Base-by-base conservation (phyloP, 2,888 invertebrate species). In the Sinotaia quadrata region DNA sequence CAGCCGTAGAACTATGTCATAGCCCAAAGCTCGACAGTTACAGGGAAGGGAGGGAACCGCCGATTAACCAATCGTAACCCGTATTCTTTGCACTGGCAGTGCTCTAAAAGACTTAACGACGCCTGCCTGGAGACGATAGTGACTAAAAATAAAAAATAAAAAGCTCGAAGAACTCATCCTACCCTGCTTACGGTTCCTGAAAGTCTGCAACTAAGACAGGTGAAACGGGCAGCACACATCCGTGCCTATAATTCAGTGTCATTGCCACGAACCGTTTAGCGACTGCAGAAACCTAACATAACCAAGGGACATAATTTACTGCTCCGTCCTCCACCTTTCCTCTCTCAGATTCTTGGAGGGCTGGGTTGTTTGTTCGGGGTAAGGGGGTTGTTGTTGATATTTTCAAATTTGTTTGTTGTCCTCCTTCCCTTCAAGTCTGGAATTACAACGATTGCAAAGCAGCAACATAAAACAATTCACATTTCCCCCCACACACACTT, bases 221-320 rank as follows among this genome's bases (percentile, higher is more conserved):
- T 63, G 62, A 63, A 63, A 52, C 62, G 62, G 37, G 62, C 24
- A 51, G 62, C 24, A 63, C 62, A 63, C 62, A 63, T 52, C 52
- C 62, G 62, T 52, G 62, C 62, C 62, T 63, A 63, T 63, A 63
- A 63, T 37, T 63, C 62, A 63, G 62, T 63, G 62, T 63, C 62
- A 63, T 52, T 52, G 49, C 62, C 52, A 36, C 24, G 41, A 47
- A 47, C 47, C 47, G n/a, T 47, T 47, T 47, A 47, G 47, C 47
- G 47, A 8, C 21, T 47, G 47, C 24, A n/a, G 47, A 24, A 24
- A 8, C 47, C 18, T n/a, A n/a, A n/a, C n/a, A n/a, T n/a, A n/a
- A n/a, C n/a, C n/a, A n/a, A n/a, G n/a, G n/a, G n/a, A n/a, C n/a
- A n/a, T n/a, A n/a, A n/a, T n/a, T n/a, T n/a, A n/a, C n/a, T n/a